Evolutionary conservation across 1,140 invertebrate species (phyloP).

Genomic region (Aphis craccivora): DNA sequence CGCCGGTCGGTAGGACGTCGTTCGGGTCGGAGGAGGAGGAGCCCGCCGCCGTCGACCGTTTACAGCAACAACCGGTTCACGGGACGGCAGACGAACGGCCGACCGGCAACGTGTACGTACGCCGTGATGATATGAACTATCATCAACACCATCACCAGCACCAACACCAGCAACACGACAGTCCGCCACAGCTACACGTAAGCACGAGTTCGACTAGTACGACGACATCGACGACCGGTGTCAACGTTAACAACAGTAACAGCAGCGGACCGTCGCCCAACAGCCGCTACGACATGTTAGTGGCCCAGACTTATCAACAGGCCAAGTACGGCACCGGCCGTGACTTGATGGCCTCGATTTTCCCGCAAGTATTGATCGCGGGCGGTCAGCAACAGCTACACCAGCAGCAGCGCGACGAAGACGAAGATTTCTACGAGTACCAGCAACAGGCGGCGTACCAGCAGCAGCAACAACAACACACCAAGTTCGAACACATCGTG

Average conservation of each 20-base stretch:
- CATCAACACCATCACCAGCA: slow-evolving; percentile 9
- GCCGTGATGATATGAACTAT: slow-evolving; percentile 52
- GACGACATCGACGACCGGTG: neutral
- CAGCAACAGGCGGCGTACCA: slow-evolving; percentile 38
- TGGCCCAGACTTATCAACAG: slow-evolving; percentile 41
- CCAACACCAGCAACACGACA: neutral
- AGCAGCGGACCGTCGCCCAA: neutral
- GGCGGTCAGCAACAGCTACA: neutral
- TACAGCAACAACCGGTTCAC: slow-evolving; percentile 54
- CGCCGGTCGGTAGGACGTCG: slow-evolving; percentile 58
- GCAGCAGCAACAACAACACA: neutral
- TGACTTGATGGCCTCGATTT: slow-evolving; percentile 35
- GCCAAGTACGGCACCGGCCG: slow-evolving; percentile 32
- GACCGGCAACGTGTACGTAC: slow-evolving; percentile 53
- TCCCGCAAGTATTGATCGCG: slow-evolving; percentile 41
- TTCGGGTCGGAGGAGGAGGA: slow-evolving; percentile 53
- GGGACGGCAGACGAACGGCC: slow-evolving; percentile 54
- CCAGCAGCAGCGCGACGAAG: slow-evolving; percentile 30
- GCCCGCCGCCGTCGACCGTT: slow-evolving; percentile 27
- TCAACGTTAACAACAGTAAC: neutral
- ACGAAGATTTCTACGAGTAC: slow-evolving; percentile 48
- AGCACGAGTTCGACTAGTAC: neutral
- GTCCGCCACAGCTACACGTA: neutral
- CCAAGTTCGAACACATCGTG: slow-evolving; percentile 47
- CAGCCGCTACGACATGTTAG: slow-evolving; percentile 50